A percentile compares a stretch with the other conserved stretches of the same genome.
Conservation (phyloP, 2,888 invertebrate species). For the Xestia sexstrigata region DNA sequence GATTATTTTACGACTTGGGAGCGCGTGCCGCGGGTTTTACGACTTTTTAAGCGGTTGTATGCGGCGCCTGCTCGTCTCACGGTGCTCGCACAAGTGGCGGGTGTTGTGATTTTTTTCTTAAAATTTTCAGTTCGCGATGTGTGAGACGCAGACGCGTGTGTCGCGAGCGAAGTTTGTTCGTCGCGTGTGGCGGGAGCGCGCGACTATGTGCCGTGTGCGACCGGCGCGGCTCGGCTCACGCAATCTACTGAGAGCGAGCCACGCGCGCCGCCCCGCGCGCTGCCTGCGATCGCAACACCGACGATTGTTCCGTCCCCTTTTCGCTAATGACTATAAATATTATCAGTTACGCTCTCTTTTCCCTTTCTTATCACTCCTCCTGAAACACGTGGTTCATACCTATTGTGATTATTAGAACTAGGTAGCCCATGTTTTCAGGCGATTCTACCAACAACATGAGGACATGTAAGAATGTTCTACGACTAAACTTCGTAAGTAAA, state of each 20-base stretch:
- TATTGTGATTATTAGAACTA: conserved; percentile 49
- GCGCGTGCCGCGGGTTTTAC: conserved; percentile 89
- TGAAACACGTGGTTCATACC: conserved; percentile 80
- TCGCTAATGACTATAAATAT: conserved; percentile 90
- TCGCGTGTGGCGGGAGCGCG: conserved; percentile 84
- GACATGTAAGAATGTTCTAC: conserved; percentile 1
- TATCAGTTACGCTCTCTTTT: conserved; percentile 89
- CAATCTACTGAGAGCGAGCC: conserved; percentile 91
- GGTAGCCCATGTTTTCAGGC: conserved; percentile 32
- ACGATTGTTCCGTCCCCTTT: conserved; percentile 90
- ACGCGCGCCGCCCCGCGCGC: conserved; percentile 92
- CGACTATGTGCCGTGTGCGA: conserved; percentile 83
- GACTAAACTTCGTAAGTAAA: conserved; percentile 24
- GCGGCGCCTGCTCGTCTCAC: conserved; percentile 82
- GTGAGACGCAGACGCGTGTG: conserved; percentile 78
- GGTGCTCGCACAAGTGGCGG: conserved; percentile 62
- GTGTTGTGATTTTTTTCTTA: conserved; percentile 71
- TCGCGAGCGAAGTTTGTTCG: conserved; percentile 87
- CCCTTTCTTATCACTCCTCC: conserved; percentile 87
- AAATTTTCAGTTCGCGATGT: conserved; percentile 68
- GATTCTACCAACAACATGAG: conserved; percentile 9
- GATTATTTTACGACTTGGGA: conserved; percentile 89
- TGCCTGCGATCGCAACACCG: conserved; percentile 85
- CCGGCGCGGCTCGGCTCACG: conserved; percentile 92
- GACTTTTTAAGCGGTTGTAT: conserved; percentile 88